Evolutionary conservation across 2,888 invertebrate species (phyloP).

Genomic region (Zaprionus lineosus): DNA sequence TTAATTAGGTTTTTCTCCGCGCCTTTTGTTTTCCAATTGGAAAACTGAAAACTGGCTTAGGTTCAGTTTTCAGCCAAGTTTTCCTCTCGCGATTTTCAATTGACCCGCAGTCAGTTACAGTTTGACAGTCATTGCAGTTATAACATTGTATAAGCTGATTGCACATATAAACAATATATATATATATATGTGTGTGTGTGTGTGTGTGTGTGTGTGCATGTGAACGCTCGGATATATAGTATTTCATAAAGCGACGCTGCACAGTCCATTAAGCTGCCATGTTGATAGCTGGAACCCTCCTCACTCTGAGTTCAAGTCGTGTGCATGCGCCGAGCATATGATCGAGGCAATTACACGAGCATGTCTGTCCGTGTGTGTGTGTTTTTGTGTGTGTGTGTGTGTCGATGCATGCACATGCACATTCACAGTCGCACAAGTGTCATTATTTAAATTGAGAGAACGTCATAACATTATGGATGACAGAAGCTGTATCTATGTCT

Average conservation of each 20-base stretch:
- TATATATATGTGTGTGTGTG: slow-evolving; percentile 17
- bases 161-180: no score
- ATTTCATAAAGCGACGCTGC: slow-evolving; percentile 49
- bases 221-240: no score
- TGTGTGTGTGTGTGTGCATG: slow-evolving; percentile 11
- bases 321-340: slow-evolving; percentile 70
- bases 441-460: slow-evolving; percentile 66
- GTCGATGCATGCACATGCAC: slow-evolving; percentile 18
- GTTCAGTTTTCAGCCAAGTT: slow-evolving; percentile 3
- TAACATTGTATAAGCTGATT: no score
- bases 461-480: slow-evolving; percentile 45
- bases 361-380: no score
- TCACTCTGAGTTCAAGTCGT: slow-evolving; percentile 9
- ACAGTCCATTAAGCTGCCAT: slow-evolving; percentile 63
- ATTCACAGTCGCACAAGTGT: slow-evolving; percentile 26
- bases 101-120: slow-evolving; percentile 23
- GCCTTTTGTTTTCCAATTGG: slow-evolving; percentile 9
- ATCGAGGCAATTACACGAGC: slow-evolving; percentile 68
- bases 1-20: slow-evolving; percentile 44
- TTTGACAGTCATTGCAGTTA: slow-evolving; percentile 50
- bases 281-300: slow-evolving; percentile 42
- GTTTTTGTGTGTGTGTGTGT: no score
- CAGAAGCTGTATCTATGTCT: background rate
- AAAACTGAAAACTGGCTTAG: slow-evolving; percentile 18
- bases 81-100: slow-evolving; percentile 7